phyloP scores from a whole-genome alignment of 1,140 invertebrate genomes.

The Dendroctonus ponderosae region DNA sequence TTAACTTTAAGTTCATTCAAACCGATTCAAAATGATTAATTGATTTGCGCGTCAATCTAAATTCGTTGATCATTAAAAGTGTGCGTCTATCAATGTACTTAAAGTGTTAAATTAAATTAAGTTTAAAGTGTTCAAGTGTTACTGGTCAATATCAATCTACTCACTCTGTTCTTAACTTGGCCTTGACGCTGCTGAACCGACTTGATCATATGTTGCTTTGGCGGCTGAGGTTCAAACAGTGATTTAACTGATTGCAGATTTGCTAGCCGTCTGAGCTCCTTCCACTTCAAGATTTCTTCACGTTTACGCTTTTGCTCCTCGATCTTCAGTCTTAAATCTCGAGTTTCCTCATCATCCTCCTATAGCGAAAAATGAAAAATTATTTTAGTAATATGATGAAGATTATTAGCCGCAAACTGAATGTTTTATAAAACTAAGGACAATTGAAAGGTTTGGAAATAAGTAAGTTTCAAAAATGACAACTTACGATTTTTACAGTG shows the following conservation, averaged over 20 bases:
- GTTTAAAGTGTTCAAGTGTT: not conserved
- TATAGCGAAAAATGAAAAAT: conserved; percentile 9
- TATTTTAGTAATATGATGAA: conserved; percentile 12
- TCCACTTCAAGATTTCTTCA: conserved; percentile 60
- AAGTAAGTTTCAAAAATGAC: not conserved
- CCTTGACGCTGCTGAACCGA: not conserved
- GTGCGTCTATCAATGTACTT: no score
- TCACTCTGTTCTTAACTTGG: not conserved
- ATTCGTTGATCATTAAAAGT: no score
- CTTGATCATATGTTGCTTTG: not conserved
- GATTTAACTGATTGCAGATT: not conserved
- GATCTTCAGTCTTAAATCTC: conserved; percentile 62
- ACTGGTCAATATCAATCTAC: not conserved
- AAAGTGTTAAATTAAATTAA: no score
- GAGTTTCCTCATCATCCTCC: conserved; percentile 62
- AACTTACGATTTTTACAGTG: conserved; percentile 26
- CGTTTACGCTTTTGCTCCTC: conserved; percentile 64
- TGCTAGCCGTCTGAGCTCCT: conserved; percentile 57
- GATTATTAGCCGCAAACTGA: not conserved
- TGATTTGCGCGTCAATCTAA: no score
- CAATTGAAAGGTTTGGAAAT: not conserved
- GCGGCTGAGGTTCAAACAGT: not conserved
- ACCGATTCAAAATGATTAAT: no score
- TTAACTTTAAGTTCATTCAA: no score
- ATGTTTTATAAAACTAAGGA: not conserved